Conservation (phyloP, 2,888 invertebrate genomes). For the Tinea semifulvella region DNA sequence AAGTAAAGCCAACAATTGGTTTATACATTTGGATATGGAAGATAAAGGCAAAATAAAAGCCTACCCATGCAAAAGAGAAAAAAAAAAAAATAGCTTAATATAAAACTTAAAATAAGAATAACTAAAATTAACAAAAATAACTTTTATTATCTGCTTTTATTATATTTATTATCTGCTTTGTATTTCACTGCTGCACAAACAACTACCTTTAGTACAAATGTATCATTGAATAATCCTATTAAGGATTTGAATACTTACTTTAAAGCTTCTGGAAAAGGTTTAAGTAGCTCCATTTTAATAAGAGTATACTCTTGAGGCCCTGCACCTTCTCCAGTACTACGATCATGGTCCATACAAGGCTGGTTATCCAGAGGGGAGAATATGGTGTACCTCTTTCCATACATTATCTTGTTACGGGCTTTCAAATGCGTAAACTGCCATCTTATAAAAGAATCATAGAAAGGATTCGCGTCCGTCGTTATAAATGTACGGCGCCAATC, state of each 20-base stretch:
- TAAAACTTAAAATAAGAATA: too few species aligned
- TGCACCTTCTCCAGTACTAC: slow-evolving; percentile 95
- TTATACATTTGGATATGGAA: too few species aligned
- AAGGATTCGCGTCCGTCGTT: slow-evolving; percentile 97
- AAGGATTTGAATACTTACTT: slow-evolving; percentile 64
- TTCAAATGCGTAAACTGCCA: slow-evolving; percentile 95
- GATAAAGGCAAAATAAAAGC: too few species aligned
- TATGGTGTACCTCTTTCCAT: slow-evolving; percentile 96
- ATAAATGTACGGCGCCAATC: slow-evolving; percentile 99
- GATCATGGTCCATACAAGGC: slow-evolving; percentile 99
- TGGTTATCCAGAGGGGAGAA: slow-evolving; percentile 96
- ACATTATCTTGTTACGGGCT: slow-evolving; percentile 89
- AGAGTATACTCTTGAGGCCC: slow-evolving; percentile 98
- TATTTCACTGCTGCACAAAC: too few species aligned
- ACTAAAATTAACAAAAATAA: too few species aligned
- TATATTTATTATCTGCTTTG: too few species aligned
- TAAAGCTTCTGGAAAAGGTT: slow-evolving; percentile 77
- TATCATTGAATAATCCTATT: too few species aligned
- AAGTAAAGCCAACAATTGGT: too few species aligned
- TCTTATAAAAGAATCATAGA: slow-evolving; percentile 95
- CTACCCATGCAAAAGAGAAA: too few species aligned
- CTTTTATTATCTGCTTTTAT: too few species aligned
- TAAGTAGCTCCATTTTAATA: slow-evolving; percentile 87
- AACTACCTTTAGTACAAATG: too few species aligned
- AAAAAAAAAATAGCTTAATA: too few species aligned